phyloP scores from a whole-genome alignment of 1,140 invertebrate species.

The Ostrea denselamellosa region DNA sequence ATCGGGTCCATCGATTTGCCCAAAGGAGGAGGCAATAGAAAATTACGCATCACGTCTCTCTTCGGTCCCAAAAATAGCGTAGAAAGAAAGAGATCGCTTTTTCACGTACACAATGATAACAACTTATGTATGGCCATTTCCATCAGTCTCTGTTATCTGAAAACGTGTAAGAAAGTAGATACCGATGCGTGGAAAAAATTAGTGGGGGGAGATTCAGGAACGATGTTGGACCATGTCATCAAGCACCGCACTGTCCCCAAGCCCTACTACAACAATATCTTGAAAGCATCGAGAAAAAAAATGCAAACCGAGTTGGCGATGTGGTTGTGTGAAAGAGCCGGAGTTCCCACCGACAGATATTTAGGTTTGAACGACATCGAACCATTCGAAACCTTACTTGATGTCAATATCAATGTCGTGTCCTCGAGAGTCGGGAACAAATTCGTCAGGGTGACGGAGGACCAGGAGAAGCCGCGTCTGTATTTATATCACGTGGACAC shows the following conservation, averaged over 20 bases:
- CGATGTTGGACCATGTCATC: not conserved
- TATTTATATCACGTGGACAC: slow-evolving; percentile 45
- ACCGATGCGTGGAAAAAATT: slow-evolving; percentile 25
- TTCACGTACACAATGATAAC: too few relatives aligned
- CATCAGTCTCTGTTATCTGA: too few relatives aligned
- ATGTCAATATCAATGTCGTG: slow-evolving; percentile 43
- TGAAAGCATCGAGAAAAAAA: slow-evolving; percentile 9
- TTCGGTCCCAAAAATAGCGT: too few relatives aligned
- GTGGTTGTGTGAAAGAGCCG: not conserved
- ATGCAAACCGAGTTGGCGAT: slow-evolving; percentile 13
- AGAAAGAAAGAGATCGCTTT: too few relatives aligned
- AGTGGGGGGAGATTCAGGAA: slow-evolving; percentile 3
- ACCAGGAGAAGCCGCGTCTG: slow-evolving; percentile 18
- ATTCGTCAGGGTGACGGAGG: slow-evolving; percentile 41
- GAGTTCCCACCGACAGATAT: not conserved
- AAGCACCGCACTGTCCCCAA: slow-evolving; percentile 32
- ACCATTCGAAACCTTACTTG: slow-evolving; percentile 33
- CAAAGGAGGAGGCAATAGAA: too few relatives aligned
- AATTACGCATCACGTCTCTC: too few relatives aligned
- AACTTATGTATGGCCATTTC: too few relatives aligned
- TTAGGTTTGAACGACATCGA: slow-evolving; percentile 47
- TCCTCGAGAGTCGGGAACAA: slow-evolving; percentile 46
- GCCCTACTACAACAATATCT: slow-evolving; percentile 28
- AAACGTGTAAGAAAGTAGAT: too few relatives aligned
- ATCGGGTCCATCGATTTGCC: too few relatives aligned